phyloP scores from a whole-genome alignment of 1,140 invertebrate species.

The Linepithema humile region DNA sequence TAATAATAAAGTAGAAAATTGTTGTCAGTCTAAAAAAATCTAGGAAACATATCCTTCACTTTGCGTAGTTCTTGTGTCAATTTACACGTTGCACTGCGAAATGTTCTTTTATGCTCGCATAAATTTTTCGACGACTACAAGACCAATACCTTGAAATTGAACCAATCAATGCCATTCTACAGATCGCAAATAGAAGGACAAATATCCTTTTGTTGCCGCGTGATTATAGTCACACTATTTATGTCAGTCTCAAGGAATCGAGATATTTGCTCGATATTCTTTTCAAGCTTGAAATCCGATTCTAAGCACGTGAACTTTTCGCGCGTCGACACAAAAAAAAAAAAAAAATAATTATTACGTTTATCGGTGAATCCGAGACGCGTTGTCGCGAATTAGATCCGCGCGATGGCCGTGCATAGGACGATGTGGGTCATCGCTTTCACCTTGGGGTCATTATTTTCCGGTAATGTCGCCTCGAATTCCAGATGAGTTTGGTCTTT shows the following conservation, averaged over 20 bases:
- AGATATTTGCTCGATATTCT: not conserved
- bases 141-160: not conserved
- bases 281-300: no score
- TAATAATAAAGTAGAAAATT: not conserved
- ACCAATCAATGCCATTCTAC: not conserved
- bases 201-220: not conserved
- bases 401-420: not conserved
- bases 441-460: slow-evolving; percentile 47
- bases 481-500: slow-evolving; percentile 50
- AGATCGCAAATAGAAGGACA: not conserved
- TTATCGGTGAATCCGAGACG: not conserved
- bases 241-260: not conserved
- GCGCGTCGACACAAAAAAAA: not conserved
- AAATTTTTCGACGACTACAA: not conserved
- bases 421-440: slow-evolving; percentile 50
- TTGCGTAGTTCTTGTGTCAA: not conserved
- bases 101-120: not conserved
- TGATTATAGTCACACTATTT: not conserved
- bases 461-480: slow-evolving; percentile 53
- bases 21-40: not conserved
- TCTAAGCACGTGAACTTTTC: not conserved
- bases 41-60: not conserved
- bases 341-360: not conserved
- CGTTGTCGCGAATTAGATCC: slow-evolving; percentile 27
- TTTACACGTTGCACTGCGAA: not conserved